Evolutionary conservation across 2,797 vertebrate genomes (phyloP), one percentile per base, ranked within the genome.

Genomic region (Anabas testudineus): DNA sequence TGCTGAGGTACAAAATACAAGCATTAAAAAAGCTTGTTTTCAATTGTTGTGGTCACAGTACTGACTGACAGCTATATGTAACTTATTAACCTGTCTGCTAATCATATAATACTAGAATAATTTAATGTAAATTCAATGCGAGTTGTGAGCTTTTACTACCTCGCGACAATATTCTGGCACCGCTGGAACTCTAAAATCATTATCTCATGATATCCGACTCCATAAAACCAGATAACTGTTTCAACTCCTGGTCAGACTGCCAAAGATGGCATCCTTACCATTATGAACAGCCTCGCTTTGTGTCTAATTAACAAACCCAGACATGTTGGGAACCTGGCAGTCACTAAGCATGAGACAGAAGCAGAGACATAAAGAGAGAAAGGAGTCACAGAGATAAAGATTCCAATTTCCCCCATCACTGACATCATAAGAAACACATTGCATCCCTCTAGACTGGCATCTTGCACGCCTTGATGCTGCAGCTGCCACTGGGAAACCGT

Each of bases 341-440:
- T 67, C 74, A 56, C 67, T 28, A 28, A 57, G 62, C 47, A 46
- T 72, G 74, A 58, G 63, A 76, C 39, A 58, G 24, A 46, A 54
- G 73, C 74, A 86, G 77, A 88, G 77, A 88, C 63, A 79, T 22
- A 64, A 58, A 57, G 28, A 54, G 53, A 76, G 69, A 81, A 80
- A 83, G 72, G 59, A 61, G 54, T 62, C 67, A 16, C 37, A 43
- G 67, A 91, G 93, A 93, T 91, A 94, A 92, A 90, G 71, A 90
- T 89, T 93, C 87, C 90, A 93, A 93, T 94, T 93, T 93, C 90
- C 88, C 88, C 85, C 81, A 75, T 87, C 69, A 45, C 84, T 86
- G 77, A 91, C 86, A 94, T 92, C 86, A 91, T 86, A 91, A 81
- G 75, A 74, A 91, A 80, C 72, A 77, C 71, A 91, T 81, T 83